Evolutionary conservation across 2,113 vertebrate genomes (phyloP), one percentile per base, ranked within the genome.

Genomic region (Lycaon pictus): DNA sequence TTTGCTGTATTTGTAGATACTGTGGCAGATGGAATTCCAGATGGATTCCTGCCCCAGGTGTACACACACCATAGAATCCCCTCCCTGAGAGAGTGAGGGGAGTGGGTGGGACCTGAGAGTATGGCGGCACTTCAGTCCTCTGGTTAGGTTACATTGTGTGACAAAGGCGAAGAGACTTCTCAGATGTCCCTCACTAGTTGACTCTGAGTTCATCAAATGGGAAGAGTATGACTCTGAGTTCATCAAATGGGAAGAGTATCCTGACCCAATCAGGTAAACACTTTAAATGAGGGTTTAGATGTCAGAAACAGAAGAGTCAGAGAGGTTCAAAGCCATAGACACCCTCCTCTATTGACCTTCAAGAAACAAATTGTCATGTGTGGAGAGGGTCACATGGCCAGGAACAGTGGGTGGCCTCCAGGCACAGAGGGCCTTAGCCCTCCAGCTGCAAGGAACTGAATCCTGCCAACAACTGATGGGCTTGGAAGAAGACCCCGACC

Each of bases 1-100:
- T 27, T 56, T 43, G 48, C 9, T 74, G 13, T 67, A 11, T 17
- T 87, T 90, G 72, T 43, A 82, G 58, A 6, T 16, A 11, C 15
- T 1, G 8, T 11, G 25, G 35, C 37, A 25, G 71, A 25, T 16
- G 63, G 56, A 79, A 55, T 86, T 60, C 48, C 72, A 58, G n/a
- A 60, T 55, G 27, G 51, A 84, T 84, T 35, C 51, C 69, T 32
- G 55, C 56, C 22, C 35, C 20, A 17, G 35, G 48, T 10, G 15
- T 23, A 2, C 27, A 1, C 7, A 13, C 17, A 48, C 4, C 5
- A 0, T 22, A 27, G 1, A 35, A n/a, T 25, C 55, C 56, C 71
- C 5, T 51, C 19, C 62, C 23, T 32, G 5, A 51, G 43, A 51
- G 23, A 29, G 43, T 25, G 7, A 48, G 74, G 48, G 20, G 56